These are phyloP conservation scores for Lamellibrachia columna DNA, from an alignment of 2,888 invertebrate genomes.

Conservation along the genomic window DNA sequence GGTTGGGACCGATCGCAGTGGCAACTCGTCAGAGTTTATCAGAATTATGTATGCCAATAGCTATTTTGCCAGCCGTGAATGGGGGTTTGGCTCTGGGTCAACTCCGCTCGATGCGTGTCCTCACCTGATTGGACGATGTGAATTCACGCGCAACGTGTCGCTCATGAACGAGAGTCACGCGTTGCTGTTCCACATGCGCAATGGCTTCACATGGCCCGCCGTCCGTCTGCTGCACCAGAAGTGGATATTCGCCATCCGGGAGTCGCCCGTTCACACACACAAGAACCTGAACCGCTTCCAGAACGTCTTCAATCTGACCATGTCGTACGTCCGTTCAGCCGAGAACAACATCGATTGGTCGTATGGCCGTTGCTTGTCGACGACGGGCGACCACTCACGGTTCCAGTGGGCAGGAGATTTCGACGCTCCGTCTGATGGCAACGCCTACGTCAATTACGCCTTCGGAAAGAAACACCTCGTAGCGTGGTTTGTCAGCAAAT, in stretches of 20 bases:
- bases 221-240: slow-evolving; percentile 16
- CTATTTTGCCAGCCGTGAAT: not conserved
- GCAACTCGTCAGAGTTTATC: not conserved
- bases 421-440: not conserved
- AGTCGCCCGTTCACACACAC: not conserved
- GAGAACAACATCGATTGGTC: slow-evolving; percentile 32
- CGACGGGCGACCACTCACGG: not conserved
- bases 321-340: slow-evolving; percentile 36
- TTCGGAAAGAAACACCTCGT: not conserved
- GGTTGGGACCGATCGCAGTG: not conserved
- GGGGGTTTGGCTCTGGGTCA: not conserved
- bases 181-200: slow-evolving; percentile 19
- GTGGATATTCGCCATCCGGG: slow-evolving; percentile 7
- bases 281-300: not conserved
- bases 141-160: not conserved
- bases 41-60: not conserved
- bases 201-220: not conserved
- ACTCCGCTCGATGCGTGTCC: not conserved
- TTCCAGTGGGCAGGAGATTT: not conserved
- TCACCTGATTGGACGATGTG: not conserved
- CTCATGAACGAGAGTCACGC: not conserved
- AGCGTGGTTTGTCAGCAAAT: slow-evolving; percentile 23
- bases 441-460: not conserved
- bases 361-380: not conserved
- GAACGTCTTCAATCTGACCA: slow-evolving; percentile 35